Base-by-base conservation (phyloP, 2,113 vertebrate species). In the Lepus europaeus region DNA sequence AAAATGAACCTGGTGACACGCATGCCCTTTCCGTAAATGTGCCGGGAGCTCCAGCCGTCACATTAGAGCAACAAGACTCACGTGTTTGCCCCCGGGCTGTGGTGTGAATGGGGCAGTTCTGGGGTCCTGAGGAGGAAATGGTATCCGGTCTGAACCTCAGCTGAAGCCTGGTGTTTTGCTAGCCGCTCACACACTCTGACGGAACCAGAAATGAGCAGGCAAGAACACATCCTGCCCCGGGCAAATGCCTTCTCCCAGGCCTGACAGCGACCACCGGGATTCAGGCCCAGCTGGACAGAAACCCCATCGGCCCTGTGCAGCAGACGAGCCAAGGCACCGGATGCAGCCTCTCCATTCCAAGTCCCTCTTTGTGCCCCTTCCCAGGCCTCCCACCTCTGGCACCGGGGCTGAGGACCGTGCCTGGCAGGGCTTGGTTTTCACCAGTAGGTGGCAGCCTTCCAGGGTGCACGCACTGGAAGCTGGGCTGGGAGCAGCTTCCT, bases 341-440 rank as follows among this genome's bases (percentile, higher is more conserved):
- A n/a, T n/a, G 23, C 64, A 77, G 59, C 69, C 31, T 69, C 9
- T 49, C 73, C 29, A 2, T 39, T 64, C 45, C 49, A n/a, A 73
- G 72, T 78, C 80, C 89, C 36, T 87, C 86, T 20, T 33, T 6
- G 31, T 25, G 79, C 36, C 45, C 53, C 79, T 94, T 31, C 56
- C 59, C 5, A 13, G 74, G 56, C 61, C 45, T 51, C 45, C 79
- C 56, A 49, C 51, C 31, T 1, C 82, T 31, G 74, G 74, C 39
- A 85, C 68, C 39, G 72, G 70, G 87, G 16, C 51, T 63, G 36
- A 66, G 4, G 29, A 56, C 22, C 3, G 2, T 7, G 51, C 63
- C 69, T 87, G 68, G 69, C 72, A 82, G 93, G 89, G 85, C 63
- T 10, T 6, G 36, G 29, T 80, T 94, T 79, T 73, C 33, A 39